These are phyloP conservation scores for Heliopora coerulea DNA, from an alignment of 92 coral and sea anemone genomes.

Conservation along the genomic window DNA sequence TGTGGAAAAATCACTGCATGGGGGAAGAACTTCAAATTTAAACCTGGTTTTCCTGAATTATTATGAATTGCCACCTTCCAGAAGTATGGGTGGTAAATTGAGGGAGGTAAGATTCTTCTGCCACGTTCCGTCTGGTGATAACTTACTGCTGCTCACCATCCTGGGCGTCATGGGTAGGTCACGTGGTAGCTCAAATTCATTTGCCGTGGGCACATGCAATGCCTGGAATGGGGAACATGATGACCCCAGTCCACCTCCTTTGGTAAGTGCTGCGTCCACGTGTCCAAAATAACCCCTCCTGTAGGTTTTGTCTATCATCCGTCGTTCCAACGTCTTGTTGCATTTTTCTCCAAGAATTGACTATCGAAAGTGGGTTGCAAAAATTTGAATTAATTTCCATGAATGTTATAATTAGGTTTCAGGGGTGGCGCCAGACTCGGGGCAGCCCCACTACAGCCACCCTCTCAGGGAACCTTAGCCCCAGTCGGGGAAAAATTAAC, in stretches of 20 bases:
- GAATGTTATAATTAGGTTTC: too few species aligned
- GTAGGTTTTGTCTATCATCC: slow-evolving; percentile 85
- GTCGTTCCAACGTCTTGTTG: slow-evolving; percentile 87
- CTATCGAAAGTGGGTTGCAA: slow-evolving; percentile 37
- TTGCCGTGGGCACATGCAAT: slow-evolving; percentile 73
- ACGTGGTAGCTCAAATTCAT: slow-evolving; percentile 69
- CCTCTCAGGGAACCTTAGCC: too few species aligned
- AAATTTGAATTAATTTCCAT: too few species aligned
- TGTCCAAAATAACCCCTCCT: slow-evolving; percentile 84
- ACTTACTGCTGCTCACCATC: slow-evolving; percentile 62
- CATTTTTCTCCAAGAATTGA: slow-evolving; percentile 88
- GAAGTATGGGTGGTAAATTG: slow-evolving; percentile 69
- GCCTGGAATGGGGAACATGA: slow-evolving; percentile 94
- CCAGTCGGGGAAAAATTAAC: too few species aligned
- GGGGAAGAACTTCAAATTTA: too few species aligned
- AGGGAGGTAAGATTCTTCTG: slow-evolving; percentile 58
- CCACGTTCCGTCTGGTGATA: slow-evolving; percentile 60
- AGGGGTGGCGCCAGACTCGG: too few species aligned
- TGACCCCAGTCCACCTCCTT: slow-evolving; percentile 70
- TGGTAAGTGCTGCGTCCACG: slow-evolving; percentile 72
- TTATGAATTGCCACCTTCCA: slow-evolving; percentile 31
- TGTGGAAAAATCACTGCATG: too few species aligned
- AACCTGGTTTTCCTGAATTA: too few species aligned
- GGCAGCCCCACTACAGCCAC: too few species aligned
- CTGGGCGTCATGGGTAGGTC: slow-evolving; percentile 80